Evolutionary conservation across 30 jellyfish, hydroid and myxozoan species (phyloP), one percentile per base, ranked within the genome.

Genomic region (Calvadosia cruxmelitensis): DNA sequence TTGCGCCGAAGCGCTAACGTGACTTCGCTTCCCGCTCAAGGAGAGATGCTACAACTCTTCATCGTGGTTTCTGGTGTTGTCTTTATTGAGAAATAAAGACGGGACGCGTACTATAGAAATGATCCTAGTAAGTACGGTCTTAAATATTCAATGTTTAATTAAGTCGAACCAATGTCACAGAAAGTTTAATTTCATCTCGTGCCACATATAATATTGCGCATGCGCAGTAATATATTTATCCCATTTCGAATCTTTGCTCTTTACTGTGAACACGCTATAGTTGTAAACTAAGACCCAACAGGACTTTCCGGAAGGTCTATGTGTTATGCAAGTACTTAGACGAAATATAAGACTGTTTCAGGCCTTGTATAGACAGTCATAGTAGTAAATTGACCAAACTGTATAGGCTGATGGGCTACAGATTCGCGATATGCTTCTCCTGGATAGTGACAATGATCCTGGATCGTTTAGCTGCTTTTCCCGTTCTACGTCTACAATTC

Each of bases 101-200:
- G 91, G 95, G 92, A 84, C 92, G 95, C 95, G 95, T 84, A 76
- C 95, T 84, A 77, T 76, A 84, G 95, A 84, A 84, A 84, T 84
- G 95, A 84, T 84, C 95, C 92, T 84, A 76, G 92, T 76, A 84
- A 84, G 95, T 84, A 76, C 95, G 95, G 95, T 84, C 92, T 76
- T 84, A 66, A 48, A 42, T 42, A 5, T 5, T 42, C 10, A 42
- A 42, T 42, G 10, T 20, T 5, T 20, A 42, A 42, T 20, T 5
- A 42, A 42, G 20, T 42, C 57, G 20, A 5, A 42, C 20, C 15
- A 5, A 42, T 42, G 57, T 5, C 10, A 20, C 20, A 5, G 20
- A 42, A 5, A 42, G 57, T 42, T 42, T 10, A 42, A 10, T 20
- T 42, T 42, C 20, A 20, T 42, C 15, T 10, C 20, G 20, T 42